Evolutionary conservation across 2,888 invertebrate genomes (phyloP).

Genomic region (Habroteleia sp.): DNA sequence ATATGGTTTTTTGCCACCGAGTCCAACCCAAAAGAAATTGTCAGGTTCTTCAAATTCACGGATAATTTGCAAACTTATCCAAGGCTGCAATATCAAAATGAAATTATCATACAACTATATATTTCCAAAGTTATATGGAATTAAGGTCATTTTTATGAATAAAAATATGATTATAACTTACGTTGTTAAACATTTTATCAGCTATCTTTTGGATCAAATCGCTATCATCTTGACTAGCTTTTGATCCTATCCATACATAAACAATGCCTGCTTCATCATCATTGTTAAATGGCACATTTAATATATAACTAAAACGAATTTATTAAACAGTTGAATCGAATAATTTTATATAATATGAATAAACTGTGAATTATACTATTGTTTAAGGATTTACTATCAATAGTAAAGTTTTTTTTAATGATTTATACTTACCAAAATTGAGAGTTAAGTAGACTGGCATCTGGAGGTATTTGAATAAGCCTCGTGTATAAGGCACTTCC

Average conservation of each 20-base stretch:
- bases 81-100: conserved; percentile 74
- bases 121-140: too few relatives aligned
- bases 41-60: conserved; percentile 98
- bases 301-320: conserved; percentile 91
- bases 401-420: too few relatives aligned
- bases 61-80: conserved; percentile 87
- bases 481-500: conserved; percentile 96
- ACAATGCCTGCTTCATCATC: conserved; percentile 93
- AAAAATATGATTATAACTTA: conserved; percentile 76
- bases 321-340: too few relatives aligned
- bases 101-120: too few relatives aligned
- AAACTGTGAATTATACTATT: too few relatives aligned
- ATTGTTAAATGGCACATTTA: conserved; percentile 95
- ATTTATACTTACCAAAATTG: conserved; percentile 94
- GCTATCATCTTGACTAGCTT: conserved; percentile 92
- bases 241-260: conserved; percentile 96
- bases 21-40: conserved; percentile 99
- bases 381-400: conserved; percentile 36
- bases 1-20: conserved; percentile 94
- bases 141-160: neutral
- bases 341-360: too few relatives aligned
- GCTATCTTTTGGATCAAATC: conserved; percentile 94
- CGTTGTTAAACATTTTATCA: conserved; percentile 95
- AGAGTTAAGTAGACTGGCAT: conserved; percentile 93
- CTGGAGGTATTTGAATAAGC: conserved; percentile 93